Evolutionary conservation across 1,140 invertebrate species (phyloP).

Genomic region (Eupristina koningsbergeri): DNA sequence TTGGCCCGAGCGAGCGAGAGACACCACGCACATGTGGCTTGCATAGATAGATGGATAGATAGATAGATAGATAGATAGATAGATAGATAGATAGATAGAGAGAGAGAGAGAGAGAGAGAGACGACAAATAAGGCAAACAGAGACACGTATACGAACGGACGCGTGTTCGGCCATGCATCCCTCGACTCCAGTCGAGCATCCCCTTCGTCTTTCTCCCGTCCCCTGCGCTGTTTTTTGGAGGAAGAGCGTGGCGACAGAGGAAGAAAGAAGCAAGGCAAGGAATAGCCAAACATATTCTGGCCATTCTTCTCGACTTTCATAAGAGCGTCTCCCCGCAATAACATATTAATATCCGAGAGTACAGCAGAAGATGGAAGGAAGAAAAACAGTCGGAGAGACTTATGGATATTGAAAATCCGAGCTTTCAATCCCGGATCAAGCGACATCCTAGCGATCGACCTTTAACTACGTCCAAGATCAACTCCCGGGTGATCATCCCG

Average conservation of each 20-base stretch:
- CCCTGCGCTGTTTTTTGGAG: background rate
- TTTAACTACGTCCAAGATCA: conserved; percentile 33
- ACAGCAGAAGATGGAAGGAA: conserved; percentile 18
- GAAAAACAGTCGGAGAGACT: conserved; percentile 56
- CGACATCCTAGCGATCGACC: conserved; percentile 58
- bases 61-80: background rate
- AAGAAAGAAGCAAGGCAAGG: conserved; percentile 42
- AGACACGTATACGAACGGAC: conserved; percentile 42
- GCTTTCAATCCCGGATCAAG: conserved; percentile 65
- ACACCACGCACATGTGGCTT: background rate
- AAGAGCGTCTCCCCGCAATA: conserved; percentile 73
- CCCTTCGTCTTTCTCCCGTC: conserved; percentile 41
- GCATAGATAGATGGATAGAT: no score
- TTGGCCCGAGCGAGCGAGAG: conserved; percentile 11
- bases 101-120: conserved; percentile 13
- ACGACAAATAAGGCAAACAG: conserved; percentile 52
- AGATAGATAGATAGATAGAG: no score
- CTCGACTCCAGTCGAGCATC: conserved; percentile 54
- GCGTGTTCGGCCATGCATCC: conserved; percentile 48
- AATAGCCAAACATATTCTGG: conserved; percentile 69
- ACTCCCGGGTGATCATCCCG: conserved; percentile 24
- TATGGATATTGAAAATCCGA: conserved; percentile 58
- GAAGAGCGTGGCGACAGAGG: background rate
- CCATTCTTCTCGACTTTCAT: conserved; percentile 73
- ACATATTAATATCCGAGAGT: conserved; percentile 72